Evolutionary conservation across 2,113 vertebrate species (phyloP).

Genomic region (Brachirus orientalis): DNA sequence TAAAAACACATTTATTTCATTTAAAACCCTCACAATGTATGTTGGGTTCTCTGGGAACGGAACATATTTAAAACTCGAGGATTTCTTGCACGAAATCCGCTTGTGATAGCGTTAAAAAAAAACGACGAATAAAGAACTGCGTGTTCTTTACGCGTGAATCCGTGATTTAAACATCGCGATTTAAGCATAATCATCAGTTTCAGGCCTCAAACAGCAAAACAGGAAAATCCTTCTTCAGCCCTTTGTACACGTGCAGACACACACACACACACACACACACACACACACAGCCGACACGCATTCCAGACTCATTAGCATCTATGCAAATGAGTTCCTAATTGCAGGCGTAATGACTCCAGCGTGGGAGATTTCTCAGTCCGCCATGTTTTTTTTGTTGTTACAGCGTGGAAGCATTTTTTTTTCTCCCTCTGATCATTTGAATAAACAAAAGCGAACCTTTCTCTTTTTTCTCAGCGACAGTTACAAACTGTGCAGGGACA

Average conservation of each 20-base stretch:
- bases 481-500: not conserved
- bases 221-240: not conserved
- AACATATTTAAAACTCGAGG: too few species aligned
- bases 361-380: slow-evolving; percentile 74
- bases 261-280: not conserved
- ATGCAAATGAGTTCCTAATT: slow-evolving; percentile 94
- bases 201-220: too few species aligned
- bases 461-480: slow-evolving; percentile 21
- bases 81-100: too few species aligned
- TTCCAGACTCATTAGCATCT: slow-evolving; percentile 89
- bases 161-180: too few species aligned
- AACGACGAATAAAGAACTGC: too few species aligned
- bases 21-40: too few species aligned
- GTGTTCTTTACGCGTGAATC: too few species aligned
- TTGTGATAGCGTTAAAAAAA: too few species aligned
- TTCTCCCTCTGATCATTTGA: slow-evolving; percentile 5
- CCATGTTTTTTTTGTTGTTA: slow-evolving; percentile 69
- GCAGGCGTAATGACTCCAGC: slow-evolving; percentile 80
- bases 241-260: too few species aligned
- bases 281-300: slow-evolving; percentile 75
- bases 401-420: slow-evolving; percentile 41
- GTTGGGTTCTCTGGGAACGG: too few species aligned
- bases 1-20: too few species aligned
- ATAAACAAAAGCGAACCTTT: slow-evolving; percentile 52
- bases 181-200: too few species aligned